Conservation (phyloP, 2,113 vertebrate genomes). For the Porphyrio hochstetteri region DNA sequence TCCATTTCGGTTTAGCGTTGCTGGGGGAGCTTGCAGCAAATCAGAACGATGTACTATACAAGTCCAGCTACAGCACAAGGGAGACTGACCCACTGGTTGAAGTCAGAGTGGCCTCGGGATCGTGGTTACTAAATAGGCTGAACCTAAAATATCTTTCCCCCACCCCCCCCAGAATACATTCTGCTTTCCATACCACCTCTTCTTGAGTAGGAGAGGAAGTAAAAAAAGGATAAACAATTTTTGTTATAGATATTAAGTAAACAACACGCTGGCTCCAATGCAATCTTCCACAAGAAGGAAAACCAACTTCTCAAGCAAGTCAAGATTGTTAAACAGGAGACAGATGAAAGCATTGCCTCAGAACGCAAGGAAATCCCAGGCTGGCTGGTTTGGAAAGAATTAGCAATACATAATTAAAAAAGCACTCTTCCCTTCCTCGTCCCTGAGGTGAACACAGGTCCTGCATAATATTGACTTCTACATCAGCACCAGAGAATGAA, state of each 20-base stretch:
- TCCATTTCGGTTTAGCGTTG: not conserved
- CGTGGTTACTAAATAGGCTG: not conserved
- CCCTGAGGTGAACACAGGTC: not conserved
- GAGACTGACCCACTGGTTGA: not conserved
- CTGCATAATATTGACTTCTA: not conserved
- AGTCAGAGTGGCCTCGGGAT: not conserved
- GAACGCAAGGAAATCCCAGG: conserved; percentile 42
- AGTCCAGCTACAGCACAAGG: not conserved
- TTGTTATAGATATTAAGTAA: conserved; percentile 18
- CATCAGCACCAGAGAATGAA: conserved; percentile 8
- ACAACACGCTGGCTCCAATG: not conserved
- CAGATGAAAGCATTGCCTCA: conserved; percentile 36
- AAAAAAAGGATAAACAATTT: not conserved
- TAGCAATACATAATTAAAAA: conserved; percentile 25
- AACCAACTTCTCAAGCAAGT: conserved; percentile 37
- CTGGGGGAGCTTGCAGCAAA: not conserved
- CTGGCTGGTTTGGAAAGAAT: conserved; percentile 24
- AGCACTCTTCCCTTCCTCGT: not conserved
- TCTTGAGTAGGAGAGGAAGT: not conserved
- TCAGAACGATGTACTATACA: not conserved
- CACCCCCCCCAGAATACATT: not conserved
- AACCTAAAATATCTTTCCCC: not conserved
- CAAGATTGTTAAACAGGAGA: conserved; percentile 12
- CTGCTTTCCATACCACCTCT: not conserved
- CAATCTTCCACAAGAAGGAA: conserved; percentile 34